Percentiles rank a stretch among this genome's conserved stretches.
Evolutionary conservation across 2,797 vertebrate genomes (phyloP).

Genomic region (Poliocrania exsul): DNA sequence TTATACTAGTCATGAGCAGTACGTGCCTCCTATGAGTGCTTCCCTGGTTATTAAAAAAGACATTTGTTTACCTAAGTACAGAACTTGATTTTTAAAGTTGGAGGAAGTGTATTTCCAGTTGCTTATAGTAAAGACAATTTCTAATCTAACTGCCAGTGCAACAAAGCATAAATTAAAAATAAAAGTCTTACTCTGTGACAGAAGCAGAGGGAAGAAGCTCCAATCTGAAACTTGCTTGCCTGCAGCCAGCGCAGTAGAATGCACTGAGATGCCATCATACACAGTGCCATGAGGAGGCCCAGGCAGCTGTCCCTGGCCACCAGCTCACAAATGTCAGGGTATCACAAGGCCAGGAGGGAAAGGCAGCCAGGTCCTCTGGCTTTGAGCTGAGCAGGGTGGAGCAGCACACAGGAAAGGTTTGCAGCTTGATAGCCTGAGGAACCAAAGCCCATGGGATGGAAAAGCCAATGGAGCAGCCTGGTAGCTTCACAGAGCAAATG

Average conservation of each 20-base stretch:
- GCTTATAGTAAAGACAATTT: not conserved
- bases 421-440: not conserved
- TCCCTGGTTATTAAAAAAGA: not conserved
- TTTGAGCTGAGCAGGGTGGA: not conserved
- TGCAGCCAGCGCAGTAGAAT: not conserved
- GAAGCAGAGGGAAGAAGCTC: not conserved
- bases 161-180: not conserved
- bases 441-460: fast-evolving
- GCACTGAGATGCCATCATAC: not conserved
- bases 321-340: not conserved
- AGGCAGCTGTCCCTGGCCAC: not conserved
- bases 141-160: not conserved
- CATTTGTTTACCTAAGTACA: not conserved
- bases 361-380: not conserved
- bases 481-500: not conserved
- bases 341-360: not conserved
- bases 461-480: not conserved
- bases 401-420: not conserved
- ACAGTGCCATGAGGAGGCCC: not conserved
- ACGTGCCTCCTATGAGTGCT: not conserved
- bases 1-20: not conserved
- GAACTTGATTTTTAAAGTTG: not conserved
- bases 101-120: not conserved
- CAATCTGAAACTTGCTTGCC: not conserved
- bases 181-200: not conserved